These are phyloP conservation scores for Rhagologus leucostigma DNA, from an alignment of 2,113 vertebrate genomes.

Conservation along the genomic window DNA sequence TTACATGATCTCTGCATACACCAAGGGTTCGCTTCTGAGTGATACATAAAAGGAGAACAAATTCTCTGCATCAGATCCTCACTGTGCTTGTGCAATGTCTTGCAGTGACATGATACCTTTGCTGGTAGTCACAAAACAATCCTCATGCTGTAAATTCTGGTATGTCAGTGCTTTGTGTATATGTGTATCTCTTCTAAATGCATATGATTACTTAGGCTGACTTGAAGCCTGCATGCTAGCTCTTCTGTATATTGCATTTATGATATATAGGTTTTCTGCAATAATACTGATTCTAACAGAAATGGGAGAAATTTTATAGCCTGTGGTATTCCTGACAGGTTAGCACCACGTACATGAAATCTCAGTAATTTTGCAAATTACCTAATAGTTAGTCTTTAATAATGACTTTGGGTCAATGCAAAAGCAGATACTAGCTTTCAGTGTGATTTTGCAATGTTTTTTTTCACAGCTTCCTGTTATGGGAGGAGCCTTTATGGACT, in stretches of 20 bases:
- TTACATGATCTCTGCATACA: not conserved
- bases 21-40: not conserved
- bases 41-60: not conserved
- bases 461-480: constrained; percentile 93
- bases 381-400: not conserved
- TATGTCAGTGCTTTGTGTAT: not conserved
- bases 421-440: not conserved
- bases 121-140: not conserved
- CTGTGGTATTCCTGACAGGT: not conserved
- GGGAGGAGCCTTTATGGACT: constrained; percentile 98
- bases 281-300: not conserved
- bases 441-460: constrained; percentile 18
- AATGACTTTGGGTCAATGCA: not conserved
- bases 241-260: not conserved
- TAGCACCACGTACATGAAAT: not conserved
- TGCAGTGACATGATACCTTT: not conserved
- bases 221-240: not conserved
- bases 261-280: not conserved
- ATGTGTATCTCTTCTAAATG: not conserved
- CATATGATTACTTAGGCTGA: not conserved
- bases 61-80: not conserved
- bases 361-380: not conserved
- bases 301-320: not conserved
- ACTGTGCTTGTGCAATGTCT: not conserved
- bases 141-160: not conserved